A percentile compares a stretch with the other conserved stretches of the same genome.
These are phyloP conservation scores for Malacoctenus gilli DNA, from an alignment of 2,797 vertebrate species.

Conservation along the genomic window DNA sequence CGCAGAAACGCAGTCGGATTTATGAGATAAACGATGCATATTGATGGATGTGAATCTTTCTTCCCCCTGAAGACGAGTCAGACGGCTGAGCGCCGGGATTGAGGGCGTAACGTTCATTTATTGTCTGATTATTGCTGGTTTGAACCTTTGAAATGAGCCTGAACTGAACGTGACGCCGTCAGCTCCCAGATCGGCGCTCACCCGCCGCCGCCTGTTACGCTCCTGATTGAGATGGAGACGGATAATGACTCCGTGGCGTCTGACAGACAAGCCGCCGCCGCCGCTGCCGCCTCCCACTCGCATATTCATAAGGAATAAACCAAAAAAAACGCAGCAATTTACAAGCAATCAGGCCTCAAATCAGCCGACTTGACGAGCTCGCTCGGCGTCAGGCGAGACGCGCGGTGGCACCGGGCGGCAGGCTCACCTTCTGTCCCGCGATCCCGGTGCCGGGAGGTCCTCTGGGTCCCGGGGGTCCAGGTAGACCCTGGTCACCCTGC, in stretches of 20 bases:
- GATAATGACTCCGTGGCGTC: background rate
- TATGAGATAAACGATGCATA: no score
- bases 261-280: slow-evolving; percentile 24
- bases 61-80: no score
- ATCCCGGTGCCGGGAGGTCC: slow-evolving; percentile 81
- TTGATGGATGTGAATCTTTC: no score
- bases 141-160: background rate
- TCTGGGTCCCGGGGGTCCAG: slow-evolving; percentile 81
- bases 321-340: no score
- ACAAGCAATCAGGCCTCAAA: slow-evolving; percentile 20
- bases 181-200: background rate
- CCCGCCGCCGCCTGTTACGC: background rate
- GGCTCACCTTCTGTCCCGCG: slow-evolving; percentile 84
- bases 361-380: no score
- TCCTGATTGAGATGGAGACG: slow-evolving; percentile 5
- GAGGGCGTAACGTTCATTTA: no score
- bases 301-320: no score
- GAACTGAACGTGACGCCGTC: background rate
- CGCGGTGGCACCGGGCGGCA: no score
- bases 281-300: background rate
- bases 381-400: no score
- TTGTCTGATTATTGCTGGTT: no score
- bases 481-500: slow-evolving; percentile 84
- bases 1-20: no score
- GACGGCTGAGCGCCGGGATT: no score